Percentiles rank a stretch among this genome's conserved stretches.
These are phyloP conservation scores for Gymnoscelis rufifasciata DNA, from an alignment of 2,888 invertebrate genomes.

Conservation along the genomic window DNA sequence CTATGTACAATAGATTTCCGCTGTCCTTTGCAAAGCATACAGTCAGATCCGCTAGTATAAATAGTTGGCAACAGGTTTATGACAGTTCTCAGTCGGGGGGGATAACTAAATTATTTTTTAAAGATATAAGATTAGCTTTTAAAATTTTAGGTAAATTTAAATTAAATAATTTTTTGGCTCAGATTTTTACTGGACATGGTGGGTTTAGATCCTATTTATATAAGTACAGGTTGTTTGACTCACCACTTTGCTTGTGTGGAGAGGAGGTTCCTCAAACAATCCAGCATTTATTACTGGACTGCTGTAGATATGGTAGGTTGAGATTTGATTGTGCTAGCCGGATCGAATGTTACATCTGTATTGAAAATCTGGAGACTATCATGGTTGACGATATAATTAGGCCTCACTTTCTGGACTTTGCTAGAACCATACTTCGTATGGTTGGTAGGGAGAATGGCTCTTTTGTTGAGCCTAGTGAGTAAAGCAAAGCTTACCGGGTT, in stretches of 20 bases:
- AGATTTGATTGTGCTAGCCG: too few relatives aligned
- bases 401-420: too few relatives aligned
- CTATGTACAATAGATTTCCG: neutral
- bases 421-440: too few relatives aligned
- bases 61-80: neutral
- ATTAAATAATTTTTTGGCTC: neutral
- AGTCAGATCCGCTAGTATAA: neutral
- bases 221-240: neutral
- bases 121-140: neutral
- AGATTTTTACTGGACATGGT: neutral
- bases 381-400: too few relatives aligned
- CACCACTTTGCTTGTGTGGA: neutral
- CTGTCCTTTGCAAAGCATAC: neutral
- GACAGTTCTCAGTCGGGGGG: neutral
- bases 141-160: neutral
- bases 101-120: neutral
- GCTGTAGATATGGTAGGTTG: neutral
- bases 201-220: neutral
- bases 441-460: too few relatives aligned
- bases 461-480: too few relatives aligned
- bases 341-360: too few relatives aligned
- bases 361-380: too few relatives aligned
- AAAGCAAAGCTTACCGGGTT: too few relatives aligned
- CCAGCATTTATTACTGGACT: neutral
- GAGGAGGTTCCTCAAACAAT: neutral